phyloP scores from a whole-genome alignment of 2,888 invertebrate species.

The Ditula angustiorana region DNA sequence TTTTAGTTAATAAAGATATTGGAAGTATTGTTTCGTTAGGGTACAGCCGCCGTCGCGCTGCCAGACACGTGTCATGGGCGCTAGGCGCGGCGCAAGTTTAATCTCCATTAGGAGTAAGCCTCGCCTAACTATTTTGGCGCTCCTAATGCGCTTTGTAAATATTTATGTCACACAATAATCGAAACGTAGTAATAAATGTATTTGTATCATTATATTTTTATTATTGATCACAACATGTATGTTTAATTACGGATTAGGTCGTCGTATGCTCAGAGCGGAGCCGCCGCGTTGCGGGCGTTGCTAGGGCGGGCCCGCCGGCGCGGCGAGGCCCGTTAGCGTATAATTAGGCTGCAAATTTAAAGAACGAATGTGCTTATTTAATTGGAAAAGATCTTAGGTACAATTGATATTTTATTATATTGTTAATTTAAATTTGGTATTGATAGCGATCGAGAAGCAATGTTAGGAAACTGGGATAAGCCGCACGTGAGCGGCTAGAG shows the following conservation, averaged over 20 bases:
- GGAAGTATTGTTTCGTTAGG: slow-evolving; percentile 45
- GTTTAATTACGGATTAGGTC: slow-evolving; percentile 68
- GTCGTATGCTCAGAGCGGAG: slow-evolving; percentile 62
- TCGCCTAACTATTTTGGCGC: slow-evolving; percentile 78
- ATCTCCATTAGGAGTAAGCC: slow-evolving; percentile 69
- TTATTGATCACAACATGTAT: slow-evolving; percentile 83
- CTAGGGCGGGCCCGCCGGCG: slow-evolving; percentile 44
- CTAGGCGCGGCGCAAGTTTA: slow-evolving; percentile 52
- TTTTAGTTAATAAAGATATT: slow-evolving; percentile 82
- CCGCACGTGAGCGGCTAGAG: slow-evolving; percentile 71
- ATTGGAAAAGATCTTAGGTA: slow-evolving; percentile 84
- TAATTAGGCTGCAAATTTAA: slow-evolving; percentile 68
- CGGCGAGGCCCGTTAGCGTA: slow-evolving; percentile 58
- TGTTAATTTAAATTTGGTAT: slow-evolving; percentile 84
- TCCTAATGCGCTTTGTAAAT: slow-evolving; percentile 83
- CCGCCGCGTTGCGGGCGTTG: slow-evolving; percentile 41
- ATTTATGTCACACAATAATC: slow-evolving; percentile 85
- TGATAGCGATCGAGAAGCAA: slow-evolving; percentile 83
- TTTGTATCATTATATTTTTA: slow-evolving; percentile 86
- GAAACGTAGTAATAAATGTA: slow-evolving; percentile 83
- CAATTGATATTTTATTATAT: slow-evolving; percentile 85
- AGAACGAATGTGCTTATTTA: slow-evolving; percentile 78
- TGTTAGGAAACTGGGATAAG: slow-evolving; percentile 72
- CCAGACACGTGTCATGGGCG: slow-evolving; percentile 29
- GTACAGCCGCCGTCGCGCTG: slow-evolving; percentile 42